Base-by-base conservation (phyloP, 2,888 invertebrate genomes). In the Sylvicola fuscatus region DNA sequence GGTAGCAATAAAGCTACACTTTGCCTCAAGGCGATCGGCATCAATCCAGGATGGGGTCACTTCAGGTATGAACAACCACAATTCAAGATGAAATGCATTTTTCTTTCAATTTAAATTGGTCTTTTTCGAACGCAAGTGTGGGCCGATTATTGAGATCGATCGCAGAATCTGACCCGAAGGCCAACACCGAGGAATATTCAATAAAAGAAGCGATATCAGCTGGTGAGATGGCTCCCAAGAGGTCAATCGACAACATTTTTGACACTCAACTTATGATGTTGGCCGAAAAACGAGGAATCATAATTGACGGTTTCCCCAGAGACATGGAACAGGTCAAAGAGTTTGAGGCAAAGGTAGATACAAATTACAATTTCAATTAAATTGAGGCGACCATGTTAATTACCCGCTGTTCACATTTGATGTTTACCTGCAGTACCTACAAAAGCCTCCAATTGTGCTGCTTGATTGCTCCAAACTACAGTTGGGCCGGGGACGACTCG, bases 301-400 rank as follows among this genome's bases (percentile, higher is more conserved):
- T 97, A 38, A 71, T 98, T 37, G 95, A 95, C 49, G 95, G 95
- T 0, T 97, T 83, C 54, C 97, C 97, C 0, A 64, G 95, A 37
- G 89, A 92, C 49, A 62, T 89, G 52, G 72, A 75, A 34, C 95
- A 97, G 62, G 79, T 86, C 44, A 68, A 73, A 36, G 71, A 75
- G 49, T 97, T 95, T 54, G 86, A 97, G 58, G 72, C 66, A 38
- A 84, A 87, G 72, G 93, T 92, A 48, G 51, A 13, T 37, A 13
- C 21, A 32, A 40, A 14, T 36, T 13, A 16, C 15, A 12, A 15
- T 35, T 21, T 37, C 10, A 27, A 14, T 37, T 31, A 17, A 7
- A 28, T n/a, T 34, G 14, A 14, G 28, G 30, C 11, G 15, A 6
- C 21, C 21, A 21, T 21, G 31, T 33, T n/a, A n/a, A n/a, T n/a